These are phyloP conservation scores for Oryzias sinensis DNA, from an alignment of 2,797 vertebrate species.

Conservation along the genomic window DNA sequence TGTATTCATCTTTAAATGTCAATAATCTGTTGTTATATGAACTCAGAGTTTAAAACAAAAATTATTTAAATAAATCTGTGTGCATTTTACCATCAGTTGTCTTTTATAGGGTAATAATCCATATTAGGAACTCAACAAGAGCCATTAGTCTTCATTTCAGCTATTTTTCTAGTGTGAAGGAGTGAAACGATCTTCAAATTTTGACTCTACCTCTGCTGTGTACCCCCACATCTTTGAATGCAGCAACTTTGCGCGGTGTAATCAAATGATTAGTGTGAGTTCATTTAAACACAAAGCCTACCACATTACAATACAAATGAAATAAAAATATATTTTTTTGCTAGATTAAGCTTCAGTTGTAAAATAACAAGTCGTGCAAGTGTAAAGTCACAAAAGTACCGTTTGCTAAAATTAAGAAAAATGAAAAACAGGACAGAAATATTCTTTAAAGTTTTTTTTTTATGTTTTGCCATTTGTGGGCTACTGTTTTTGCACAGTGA, in stretches of 20 bases:
- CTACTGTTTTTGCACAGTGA: no score
- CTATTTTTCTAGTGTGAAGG: neutral
- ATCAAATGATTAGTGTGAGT: neutral
- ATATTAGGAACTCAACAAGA: neutral
- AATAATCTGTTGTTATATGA: slow-evolving; percentile 3
- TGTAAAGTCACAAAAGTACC: neutral
- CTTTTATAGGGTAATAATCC: neutral
- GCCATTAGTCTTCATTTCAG: neutral
- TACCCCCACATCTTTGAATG: no score
- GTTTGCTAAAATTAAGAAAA: no score
- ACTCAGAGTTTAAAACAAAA: neutral
- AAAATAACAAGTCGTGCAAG: neutral
- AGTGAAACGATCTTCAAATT: neutral
- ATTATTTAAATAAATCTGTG: neutral
- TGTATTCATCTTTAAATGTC: slow-evolving; percentile 8
- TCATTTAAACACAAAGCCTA: neutral
- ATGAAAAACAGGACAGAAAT: no score
- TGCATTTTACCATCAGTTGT: neutral
- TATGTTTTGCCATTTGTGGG: no score
- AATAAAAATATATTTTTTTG: neutral
- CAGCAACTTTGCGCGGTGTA: no score
- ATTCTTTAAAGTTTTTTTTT: no score
- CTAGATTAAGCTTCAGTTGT: neutral
- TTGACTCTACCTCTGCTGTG: no score
- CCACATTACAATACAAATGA: neutral